These are phyloP conservation scores for Apamea monoglypha DNA, from an alignment of 2,888 invertebrate genomes.

Conservation along the genomic window DNA sequence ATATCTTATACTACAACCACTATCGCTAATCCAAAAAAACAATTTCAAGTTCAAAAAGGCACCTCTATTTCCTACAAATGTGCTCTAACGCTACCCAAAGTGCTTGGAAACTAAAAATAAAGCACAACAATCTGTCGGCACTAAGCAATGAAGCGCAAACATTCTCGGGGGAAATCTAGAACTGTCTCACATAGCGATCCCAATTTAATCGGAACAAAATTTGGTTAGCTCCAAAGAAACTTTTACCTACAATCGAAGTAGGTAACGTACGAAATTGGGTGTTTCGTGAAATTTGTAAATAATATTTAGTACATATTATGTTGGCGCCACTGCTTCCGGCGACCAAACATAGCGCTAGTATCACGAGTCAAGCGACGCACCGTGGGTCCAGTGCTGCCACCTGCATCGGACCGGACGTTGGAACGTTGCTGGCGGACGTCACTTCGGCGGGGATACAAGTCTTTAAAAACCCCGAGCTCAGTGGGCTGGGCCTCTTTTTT, in stretches of 20 bases:
- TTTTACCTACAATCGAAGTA: slow-evolving; percentile 20
- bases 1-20: not conserved
- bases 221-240: slow-evolving; percentile 44
- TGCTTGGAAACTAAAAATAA: slow-evolving; percentile 53
- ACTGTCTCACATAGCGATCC: slow-evolving; percentile 58
- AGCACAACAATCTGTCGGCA: slow-evolving; percentile 48
- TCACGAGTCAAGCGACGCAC: too few relatives aligned
- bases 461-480: too few relatives aligned
- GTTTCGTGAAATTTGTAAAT: not conserved
- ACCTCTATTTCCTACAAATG: slow-evolving; percentile 14
- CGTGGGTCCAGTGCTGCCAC: too few relatives aligned
- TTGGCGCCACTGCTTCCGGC: too few relatives aligned
- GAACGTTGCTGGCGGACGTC: too few relatives aligned
- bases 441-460: too few relatives aligned
- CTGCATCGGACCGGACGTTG: too few relatives aligned
- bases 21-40: not conserved
- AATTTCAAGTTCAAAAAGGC: not conserved
- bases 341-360: too few relatives aligned
- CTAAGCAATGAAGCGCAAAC: slow-evolving; percentile 60
- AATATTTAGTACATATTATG: not conserved
- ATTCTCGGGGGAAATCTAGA: slow-evolving; percentile 66
- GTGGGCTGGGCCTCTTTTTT: too few relatives aligned
- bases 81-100: slow-evolving; percentile 22
- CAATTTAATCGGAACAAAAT: slow-evolving; percentile 63
- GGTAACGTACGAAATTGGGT: slow-evolving; percentile 14